These are phyloP conservation scores for Agonum fuliginosum DNA, from an alignment of 2,888 invertebrate genomes.

Conservation along the genomic window DNA sequence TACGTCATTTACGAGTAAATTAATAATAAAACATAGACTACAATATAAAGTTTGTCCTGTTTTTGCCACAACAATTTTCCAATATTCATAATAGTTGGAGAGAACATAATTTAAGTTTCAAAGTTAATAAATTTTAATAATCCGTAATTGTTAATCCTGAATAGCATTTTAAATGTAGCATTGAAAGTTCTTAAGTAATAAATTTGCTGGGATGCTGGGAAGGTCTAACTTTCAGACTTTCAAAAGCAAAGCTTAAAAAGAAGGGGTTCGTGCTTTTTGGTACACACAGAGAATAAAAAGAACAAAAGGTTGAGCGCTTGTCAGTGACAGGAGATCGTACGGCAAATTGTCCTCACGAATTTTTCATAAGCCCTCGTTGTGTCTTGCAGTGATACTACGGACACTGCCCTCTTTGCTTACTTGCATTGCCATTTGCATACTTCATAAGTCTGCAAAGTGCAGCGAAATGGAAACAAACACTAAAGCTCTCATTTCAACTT, in stretches of 20 bases:
- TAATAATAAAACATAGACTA: too few species aligned
- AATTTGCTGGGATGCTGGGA: neutral
- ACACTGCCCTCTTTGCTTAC: neutral
- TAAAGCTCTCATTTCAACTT: neutral
- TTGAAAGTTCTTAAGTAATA: slow-evolving; percentile 24
- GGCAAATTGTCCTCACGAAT: slow-evolving; percentile 35
- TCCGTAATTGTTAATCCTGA: neutral
- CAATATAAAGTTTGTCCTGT: too few species aligned
- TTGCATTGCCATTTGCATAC: neutral
- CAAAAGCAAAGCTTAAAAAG: slow-evolving; percentile 29
- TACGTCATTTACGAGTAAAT: too few species aligned
- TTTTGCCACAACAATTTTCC: too few species aligned
- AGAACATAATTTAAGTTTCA: neutral
- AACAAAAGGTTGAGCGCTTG: slow-evolving; percentile 20
- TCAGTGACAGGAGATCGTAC: slow-evolving; percentile 21
- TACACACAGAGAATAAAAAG: slow-evolving; percentile 35
- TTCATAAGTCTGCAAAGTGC: slow-evolving; percentile 2
- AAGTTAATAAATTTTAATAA: neutral
- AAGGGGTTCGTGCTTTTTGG: slow-evolving; percentile 12
- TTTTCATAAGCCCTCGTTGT: slow-evolving; percentile 8
- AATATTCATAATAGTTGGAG: neutral
- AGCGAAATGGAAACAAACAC: neutral
- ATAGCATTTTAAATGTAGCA: slow-evolving; percentile 28
- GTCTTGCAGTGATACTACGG: neutral
- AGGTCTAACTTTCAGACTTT: neutral